phyloP scores from a whole-genome alignment of 2,797 vertebrate genomes.

The Mastacembelus armatus region DNA sequence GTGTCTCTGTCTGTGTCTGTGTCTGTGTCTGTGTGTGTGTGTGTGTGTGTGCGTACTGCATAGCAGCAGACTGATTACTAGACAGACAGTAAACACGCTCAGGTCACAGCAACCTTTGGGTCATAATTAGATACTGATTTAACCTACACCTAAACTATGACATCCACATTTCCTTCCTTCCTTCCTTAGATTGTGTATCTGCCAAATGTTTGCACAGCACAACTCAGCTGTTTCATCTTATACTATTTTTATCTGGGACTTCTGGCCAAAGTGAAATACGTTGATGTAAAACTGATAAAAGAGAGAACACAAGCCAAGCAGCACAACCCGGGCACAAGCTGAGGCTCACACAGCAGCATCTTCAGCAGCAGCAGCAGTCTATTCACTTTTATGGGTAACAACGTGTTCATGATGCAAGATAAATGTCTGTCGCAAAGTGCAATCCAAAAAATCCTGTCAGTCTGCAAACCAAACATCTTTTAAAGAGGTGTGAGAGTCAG shows the following conservation, averaged over 20 bases:
- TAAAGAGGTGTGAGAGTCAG: not conserved
- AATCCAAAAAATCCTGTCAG: slow-evolving; percentile 4
- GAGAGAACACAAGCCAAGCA: not conserved
- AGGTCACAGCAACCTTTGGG: slow-evolving; percentile 6
- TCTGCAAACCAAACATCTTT: slow-evolving; percentile 9
- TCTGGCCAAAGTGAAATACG: not conserved
- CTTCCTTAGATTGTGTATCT: not conserved
- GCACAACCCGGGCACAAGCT: not conserved
- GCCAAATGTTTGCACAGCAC: not conserved
- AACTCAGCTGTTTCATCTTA: not conserved
- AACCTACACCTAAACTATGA: too few species aligned
- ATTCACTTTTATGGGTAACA: slow-evolving; percentile 13
- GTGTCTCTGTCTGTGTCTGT: too few species aligned
- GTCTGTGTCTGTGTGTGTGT: too few species aligned
- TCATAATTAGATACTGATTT: slow-evolving; percentile 31
- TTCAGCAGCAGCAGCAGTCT: not conserved
- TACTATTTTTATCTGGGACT: not conserved
- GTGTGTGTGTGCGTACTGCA: too few species aligned
- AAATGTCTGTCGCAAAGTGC: not conserved
- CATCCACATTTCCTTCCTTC: too few species aligned
- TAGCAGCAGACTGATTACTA: not conserved
- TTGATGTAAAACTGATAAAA: not conserved
- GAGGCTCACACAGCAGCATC: not conserved
- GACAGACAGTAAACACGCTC: not conserved
- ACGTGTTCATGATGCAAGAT: not conserved